Percentiles rank a stretch among this genome's conserved stretches.
Conservation (phyloP, 2,113 vertebrate species). For the Piprites chloris region DNA sequence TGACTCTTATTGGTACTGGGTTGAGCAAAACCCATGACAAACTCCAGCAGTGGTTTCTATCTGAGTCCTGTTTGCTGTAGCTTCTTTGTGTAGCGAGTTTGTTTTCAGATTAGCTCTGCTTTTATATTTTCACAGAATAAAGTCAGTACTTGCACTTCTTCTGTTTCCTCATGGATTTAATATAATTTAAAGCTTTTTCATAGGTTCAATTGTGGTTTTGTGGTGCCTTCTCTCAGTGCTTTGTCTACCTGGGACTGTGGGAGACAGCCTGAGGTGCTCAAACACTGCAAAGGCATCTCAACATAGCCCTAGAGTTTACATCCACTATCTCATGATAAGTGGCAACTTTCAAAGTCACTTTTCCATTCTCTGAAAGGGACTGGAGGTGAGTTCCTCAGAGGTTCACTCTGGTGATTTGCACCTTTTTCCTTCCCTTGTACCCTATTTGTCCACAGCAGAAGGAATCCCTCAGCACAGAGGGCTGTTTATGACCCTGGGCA, state of each 20-base stretch:
- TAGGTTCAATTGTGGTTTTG: neutral
- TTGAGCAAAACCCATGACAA: neutral
- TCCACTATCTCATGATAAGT: neutral
- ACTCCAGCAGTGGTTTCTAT: neutral
- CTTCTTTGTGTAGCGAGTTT: neutral
- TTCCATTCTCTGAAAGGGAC: neutral
- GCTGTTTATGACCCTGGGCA: neutral
- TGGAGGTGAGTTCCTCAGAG: neutral
- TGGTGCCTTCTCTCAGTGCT: neutral
- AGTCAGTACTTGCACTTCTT: neutral
- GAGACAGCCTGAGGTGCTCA: neutral
- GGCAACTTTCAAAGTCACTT: neutral
- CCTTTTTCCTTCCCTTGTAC: neutral
- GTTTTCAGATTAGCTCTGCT: neutral
- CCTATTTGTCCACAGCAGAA: neutral
- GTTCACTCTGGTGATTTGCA: neutral
- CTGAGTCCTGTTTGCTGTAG: neutral
- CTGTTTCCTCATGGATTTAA: neutral
- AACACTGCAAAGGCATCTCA: neutral
- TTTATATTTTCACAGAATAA: slow-evolving; percentile 23
- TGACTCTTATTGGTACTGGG: neutral
- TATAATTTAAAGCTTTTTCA: neutral
- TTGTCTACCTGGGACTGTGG: neutral
- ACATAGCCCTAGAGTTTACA: neutral
- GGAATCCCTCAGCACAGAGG: neutral